Percentiles rank a stretch among this genome's conserved stretches.
Conservation (phyloP, 2,797 vertebrate species). For the Enteromius radiatus region DNA sequence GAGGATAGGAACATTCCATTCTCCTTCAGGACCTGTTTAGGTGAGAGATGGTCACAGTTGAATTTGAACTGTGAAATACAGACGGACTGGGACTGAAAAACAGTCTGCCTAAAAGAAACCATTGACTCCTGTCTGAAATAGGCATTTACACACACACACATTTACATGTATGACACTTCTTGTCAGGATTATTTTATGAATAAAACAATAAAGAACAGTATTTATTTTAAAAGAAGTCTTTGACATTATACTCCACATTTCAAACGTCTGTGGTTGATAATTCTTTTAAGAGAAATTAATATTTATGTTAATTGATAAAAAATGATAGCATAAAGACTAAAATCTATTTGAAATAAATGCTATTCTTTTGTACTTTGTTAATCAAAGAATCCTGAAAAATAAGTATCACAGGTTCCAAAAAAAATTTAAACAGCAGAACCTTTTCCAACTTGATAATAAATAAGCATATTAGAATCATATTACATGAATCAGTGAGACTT, state of each 20-base stretch:
- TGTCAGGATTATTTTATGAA: neutral
- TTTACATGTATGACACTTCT: neutral
- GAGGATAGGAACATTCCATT: constrained; percentile 21
- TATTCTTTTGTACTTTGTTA: too few species aligned
- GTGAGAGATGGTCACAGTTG: constrained; percentile 20
- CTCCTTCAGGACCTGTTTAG: constrained; percentile 37
- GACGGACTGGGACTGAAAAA: constrained; percentile 18
- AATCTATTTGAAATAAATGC: neutral
- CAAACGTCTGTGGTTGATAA: neutral
- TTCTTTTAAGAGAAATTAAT: neutral
- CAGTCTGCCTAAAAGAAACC: neutral
- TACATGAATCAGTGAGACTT: too few species aligned
- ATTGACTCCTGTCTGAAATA: neutral
- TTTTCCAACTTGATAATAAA: neutral
- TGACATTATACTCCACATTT: neutral
- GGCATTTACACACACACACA: neutral
- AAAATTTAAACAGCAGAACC: too few species aligned
- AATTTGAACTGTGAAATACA: constrained; percentile 19
- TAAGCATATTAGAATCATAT: neutral
- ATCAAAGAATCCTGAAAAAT: too few species aligned
- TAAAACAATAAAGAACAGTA: neutral
- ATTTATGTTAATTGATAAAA: neutral
- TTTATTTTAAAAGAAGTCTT: neutral
- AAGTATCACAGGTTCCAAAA: neutral
- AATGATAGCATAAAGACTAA: neutral